phyloP scores from a whole-genome alignment of 2,888 invertebrate species.

The Iselma pallidipennis region DNA sequence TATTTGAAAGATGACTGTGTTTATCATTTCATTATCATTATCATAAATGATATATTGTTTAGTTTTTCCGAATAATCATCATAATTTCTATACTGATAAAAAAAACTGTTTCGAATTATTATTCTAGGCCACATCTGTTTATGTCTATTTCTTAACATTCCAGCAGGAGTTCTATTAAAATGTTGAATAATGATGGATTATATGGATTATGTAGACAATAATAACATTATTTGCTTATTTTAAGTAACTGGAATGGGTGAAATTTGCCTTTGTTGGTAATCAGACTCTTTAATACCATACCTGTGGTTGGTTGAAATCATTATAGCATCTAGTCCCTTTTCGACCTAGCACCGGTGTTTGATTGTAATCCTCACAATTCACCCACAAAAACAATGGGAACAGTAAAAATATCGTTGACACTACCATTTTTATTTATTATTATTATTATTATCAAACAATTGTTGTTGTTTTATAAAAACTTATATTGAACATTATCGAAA shows the following conservation, averaged over 20 bases:
- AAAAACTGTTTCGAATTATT: background rate
- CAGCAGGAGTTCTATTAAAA: too few relatives aligned
- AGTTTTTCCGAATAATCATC: background rate
- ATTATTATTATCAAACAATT: background rate
- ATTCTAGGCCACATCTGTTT: background rate
- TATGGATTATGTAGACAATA: too few relatives aligned
- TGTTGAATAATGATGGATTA: too few relatives aligned
- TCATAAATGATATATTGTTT: background rate
- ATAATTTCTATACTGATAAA: background rate
- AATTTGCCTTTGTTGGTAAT: too few relatives aligned
- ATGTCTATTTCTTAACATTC: too few relatives aligned
- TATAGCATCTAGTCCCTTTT: constrained; percentile 58
- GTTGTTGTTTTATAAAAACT: too few relatives aligned
- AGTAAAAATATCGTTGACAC: constrained; percentile 10
- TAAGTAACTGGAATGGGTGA: too few relatives aligned
- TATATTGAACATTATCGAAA: constrained; percentile 3
- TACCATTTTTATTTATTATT: constrained; percentile 6
- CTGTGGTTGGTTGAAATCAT: constrained; percentile 61
- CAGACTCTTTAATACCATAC: constrained; percentile 51
- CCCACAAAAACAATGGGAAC: background rate
- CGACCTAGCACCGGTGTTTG: constrained; percentile 49
- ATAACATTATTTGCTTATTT: background rate
- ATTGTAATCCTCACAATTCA: constrained; percentile 29
- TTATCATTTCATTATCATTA: background rate
- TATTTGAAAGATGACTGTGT: background rate